phyloP scores from a whole-genome alignment of 2,888 invertebrate species.

The Craniophora ligustri region DNA sequence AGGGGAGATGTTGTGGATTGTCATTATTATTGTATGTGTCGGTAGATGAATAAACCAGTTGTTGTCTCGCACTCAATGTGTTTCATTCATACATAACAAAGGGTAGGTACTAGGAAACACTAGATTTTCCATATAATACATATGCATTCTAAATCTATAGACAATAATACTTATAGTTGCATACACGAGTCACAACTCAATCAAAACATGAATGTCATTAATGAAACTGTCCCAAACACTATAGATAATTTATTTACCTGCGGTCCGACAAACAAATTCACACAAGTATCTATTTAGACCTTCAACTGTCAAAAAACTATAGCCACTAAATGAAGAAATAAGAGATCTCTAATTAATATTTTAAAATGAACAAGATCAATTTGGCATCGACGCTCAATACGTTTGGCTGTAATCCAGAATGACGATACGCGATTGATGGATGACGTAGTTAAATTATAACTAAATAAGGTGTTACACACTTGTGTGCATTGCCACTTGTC shows the following conservation, averaged over 20 bases:
- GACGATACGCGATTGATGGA: neutral
- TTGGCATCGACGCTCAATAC: neutral
- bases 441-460: neutral
- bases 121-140: neutral
- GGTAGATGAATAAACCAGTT: no score
- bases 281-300: no score
- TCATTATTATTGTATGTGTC: no score
- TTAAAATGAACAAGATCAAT: conserved; percentile 6
- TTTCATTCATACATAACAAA: no score
- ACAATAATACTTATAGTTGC: no score
- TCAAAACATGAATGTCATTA: no score
- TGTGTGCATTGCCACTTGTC: conserved; percentile 2
- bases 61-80: no score
- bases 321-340: neutral
- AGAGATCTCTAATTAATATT: neutral
- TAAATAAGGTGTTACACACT: conserved; percentile 15
- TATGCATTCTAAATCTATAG: neutral
- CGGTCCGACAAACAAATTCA: neutral
- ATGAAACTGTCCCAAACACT: no score
- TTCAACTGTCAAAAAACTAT: neutral
- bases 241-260: neutral
- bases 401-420: conserved; percentile 13
- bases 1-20: no score
- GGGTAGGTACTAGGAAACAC: no score
- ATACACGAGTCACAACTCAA: no score